These are phyloP conservation scores for Microctonus aethiopoides DNA, from an alignment of 2,888 invertebrate genomes.

Conservation along the genomic window DNA sequence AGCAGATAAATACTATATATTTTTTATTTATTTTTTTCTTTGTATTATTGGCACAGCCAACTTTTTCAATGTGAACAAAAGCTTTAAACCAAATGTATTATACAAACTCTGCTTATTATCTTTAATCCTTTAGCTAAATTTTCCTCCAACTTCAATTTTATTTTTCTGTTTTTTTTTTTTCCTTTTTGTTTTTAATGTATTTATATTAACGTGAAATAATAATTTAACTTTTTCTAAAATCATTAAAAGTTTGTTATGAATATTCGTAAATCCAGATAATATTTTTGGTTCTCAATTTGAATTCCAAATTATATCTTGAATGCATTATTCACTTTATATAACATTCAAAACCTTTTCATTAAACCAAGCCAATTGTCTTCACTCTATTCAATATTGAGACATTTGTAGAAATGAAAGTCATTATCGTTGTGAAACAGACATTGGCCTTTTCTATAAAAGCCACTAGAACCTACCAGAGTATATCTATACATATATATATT, in stretches of 20 bases:
- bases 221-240: not conserved
- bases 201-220: not conserved
- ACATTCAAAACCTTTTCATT: not conserved
- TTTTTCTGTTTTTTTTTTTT: not conserved
- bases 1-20: no score
- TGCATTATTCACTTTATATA: not conserved
- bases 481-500: not conserved
- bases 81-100: no score
- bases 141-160: not conserved
- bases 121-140: slow-evolving; percentile 11
- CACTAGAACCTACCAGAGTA: slow-evolving; percentile 8
- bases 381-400: not conserved
- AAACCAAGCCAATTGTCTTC: slow-evolving; percentile 9
- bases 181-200: no score
- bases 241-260: not conserved
- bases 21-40: not conserved
- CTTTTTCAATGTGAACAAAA: no score
- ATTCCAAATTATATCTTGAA: not conserved
- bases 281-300: not conserved
- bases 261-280: not conserved
- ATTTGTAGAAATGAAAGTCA: slow-evolving; percentile 27
- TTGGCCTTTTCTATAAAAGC: slow-evolving; percentile 13
- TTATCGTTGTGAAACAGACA: slow-evolving; percentile 40
- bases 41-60: slow-evolving; percentile 11
- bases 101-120: slow-evolving; percentile 28